Percentiles rank a stretch among this genome's conserved stretches.
These are phyloP conservation scores for Parotia lawesii DNA, from an alignment of 2,113 vertebrate species.

Conservation along the genomic window DNA sequence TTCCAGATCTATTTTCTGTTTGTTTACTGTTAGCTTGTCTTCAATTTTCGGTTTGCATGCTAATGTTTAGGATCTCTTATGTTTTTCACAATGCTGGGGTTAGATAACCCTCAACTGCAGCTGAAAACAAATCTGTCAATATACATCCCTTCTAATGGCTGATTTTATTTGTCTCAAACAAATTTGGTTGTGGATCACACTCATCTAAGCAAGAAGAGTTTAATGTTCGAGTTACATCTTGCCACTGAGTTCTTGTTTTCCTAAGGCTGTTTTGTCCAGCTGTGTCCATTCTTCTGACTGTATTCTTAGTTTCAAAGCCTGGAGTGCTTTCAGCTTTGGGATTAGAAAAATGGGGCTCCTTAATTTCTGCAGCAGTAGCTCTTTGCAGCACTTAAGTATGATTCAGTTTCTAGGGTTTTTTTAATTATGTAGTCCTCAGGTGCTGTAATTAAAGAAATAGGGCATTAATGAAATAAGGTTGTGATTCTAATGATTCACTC, in stretches of 20 bases:
- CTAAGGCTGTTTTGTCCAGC: neutral
- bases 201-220: neutral
- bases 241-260: neutral
- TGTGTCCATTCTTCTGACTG: neutral
- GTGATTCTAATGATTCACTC: neutral
- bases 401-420: neutral
- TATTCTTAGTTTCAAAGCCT: neutral
- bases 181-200: neutral
- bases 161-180: neutral
- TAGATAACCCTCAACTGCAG: neutral
- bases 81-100: neutral
- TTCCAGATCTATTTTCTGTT: neutral
- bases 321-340: neutral
- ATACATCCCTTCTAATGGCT: neutral
- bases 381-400: neutral
- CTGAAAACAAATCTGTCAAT: neutral
- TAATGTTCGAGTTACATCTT: neutral
- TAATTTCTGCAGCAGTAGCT: neutral
- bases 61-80: neutral
- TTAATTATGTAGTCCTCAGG: neutral
- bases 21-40: neutral
- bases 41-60: neutral
- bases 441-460: neutral
- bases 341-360: neutral
- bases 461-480: neutral